Conservation (phyloP, 2,797 vertebrate species). For the Mormyrus hasselquistii region DNA sequence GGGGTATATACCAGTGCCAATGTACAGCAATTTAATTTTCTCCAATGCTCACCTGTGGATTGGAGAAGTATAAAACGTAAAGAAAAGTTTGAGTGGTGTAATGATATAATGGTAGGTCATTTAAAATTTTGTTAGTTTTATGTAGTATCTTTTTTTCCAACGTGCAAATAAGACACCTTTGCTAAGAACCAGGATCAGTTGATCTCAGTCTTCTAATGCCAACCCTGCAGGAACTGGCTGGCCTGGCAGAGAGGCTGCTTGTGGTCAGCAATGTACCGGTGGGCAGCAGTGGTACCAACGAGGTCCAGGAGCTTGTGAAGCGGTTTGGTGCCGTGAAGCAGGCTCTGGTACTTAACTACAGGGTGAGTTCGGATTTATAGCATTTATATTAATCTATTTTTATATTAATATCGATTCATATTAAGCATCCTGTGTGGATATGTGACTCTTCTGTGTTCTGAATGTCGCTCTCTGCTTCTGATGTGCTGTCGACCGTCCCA, state of each 20-base stretch:
- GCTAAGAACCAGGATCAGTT: background rate
- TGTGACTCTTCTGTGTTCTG: background rate
- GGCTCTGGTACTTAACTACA: slow-evolving; percentile 60
- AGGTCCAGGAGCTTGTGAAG: slow-evolving; percentile 70
- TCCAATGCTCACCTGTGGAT: background rate
- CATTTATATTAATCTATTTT: background rate
- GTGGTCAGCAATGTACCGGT: slow-evolving; percentile 73
- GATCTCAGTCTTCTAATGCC: background rate
- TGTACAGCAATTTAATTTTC: background rate
- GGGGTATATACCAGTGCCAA: background rate
- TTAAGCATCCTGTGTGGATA: background rate
- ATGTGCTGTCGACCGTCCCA: background rate
- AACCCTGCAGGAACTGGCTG: slow-evolving; percentile 25
- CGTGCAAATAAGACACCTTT: background rate
- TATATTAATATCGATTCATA: background rate
- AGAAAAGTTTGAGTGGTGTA: background rate
- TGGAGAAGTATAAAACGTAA: background rate
- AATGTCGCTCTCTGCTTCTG: background rate
- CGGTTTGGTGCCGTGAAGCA: slow-evolving; percentile 71
- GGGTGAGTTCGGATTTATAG: slow-evolving; percentile 45
- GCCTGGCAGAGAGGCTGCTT: slow-evolving; percentile 51
- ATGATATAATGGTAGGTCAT: background rate
- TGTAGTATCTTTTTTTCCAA: background rate
- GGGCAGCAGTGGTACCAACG: slow-evolving; percentile 54
- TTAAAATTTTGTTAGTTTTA: background rate